Evolutionary conservation across 1,140 invertebrate genomes (phyloP).

Genomic region (Amphibalanus amphitrite): DNA sequence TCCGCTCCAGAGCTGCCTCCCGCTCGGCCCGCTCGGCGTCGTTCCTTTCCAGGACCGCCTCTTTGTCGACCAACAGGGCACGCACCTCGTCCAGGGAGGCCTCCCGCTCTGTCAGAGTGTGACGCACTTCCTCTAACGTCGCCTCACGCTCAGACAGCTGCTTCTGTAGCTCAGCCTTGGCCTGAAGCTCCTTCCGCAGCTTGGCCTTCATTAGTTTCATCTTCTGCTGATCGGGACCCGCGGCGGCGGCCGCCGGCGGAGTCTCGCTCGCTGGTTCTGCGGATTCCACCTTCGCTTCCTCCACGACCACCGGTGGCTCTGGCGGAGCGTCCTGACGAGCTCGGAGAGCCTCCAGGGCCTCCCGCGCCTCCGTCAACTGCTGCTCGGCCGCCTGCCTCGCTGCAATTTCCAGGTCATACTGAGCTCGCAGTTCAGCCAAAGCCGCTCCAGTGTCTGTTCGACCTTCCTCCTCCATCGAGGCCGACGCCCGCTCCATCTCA

Average conservation of each 20-base stretch:
- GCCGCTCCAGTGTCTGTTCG: not conserved
- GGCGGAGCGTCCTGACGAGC: too few relatives aligned
- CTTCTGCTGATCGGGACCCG: not conserved
- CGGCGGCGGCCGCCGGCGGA: too few relatives aligned
- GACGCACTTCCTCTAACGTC: too few relatives aligned
- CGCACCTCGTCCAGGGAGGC: too few relatives aligned
- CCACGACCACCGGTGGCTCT: too few relatives aligned
- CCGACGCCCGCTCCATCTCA: not conserved
- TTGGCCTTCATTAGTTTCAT: not conserved
- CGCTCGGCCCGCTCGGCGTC: too few relatives aligned
- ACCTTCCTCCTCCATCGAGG: not conserved
- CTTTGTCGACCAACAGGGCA: too few relatives aligned
- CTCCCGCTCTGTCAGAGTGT: too few relatives aligned
- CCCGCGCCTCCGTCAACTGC: not conserved
- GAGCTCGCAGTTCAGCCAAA: too few relatives aligned
- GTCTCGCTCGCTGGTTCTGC: not conserved
- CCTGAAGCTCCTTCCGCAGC: not conserved
- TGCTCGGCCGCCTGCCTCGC: not conserved
- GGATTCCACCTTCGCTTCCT: not conserved
- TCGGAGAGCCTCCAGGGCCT: too few relatives aligned
- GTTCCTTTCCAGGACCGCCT: not conserved
- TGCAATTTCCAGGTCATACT: too few relatives aligned
- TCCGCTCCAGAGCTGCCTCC: not conserved
- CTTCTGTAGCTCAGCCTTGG: not conserved
- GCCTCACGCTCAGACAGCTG: not conserved